Conservation (phyloP, 2,113 vertebrate genomes). For the Telmatochromis sp. region DNA sequence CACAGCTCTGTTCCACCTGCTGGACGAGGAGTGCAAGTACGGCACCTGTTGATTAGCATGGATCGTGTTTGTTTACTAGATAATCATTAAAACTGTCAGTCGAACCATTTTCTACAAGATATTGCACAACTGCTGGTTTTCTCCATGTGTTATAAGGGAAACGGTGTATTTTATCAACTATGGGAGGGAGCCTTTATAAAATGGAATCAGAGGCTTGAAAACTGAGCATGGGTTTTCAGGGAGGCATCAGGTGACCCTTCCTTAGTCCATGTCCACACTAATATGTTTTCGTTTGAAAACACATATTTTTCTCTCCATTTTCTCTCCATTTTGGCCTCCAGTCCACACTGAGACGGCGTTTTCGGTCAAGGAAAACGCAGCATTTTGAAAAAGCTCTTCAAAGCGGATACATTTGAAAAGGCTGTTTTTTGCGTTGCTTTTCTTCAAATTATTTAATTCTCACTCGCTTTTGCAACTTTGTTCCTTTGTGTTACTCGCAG, state of each 20-base stretch:
- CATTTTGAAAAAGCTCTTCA: background rate
- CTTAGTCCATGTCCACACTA: background rate
- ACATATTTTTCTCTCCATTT: background rate
- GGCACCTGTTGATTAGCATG: conserved; percentile 31
- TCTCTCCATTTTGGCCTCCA: background rate
- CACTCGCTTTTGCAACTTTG: background rate
- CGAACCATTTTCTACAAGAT: background rate
- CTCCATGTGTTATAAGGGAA: background rate
- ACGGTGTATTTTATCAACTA: background rate
- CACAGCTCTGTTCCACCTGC: conserved; percentile 91
- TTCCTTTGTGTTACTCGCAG: background rate
- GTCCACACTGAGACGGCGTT: background rate
- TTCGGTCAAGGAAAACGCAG: background rate
- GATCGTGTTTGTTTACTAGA: background rate
- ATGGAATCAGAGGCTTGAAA: background rate
- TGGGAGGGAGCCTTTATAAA: background rate
- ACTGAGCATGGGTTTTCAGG: background rate
- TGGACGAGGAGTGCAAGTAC: conserved; percentile 99
- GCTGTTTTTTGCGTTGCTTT: background rate
- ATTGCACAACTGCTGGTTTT: background rate
- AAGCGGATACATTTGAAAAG: background rate
- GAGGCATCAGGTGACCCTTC: background rate
- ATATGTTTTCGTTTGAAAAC: background rate
- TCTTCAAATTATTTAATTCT: background rate
- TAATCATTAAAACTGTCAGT: background rate